These are phyloP conservation scores for Homarus gammarus DNA, from an alignment of 2,888 invertebrate genomes.

Conservation along the genomic window DNA sequence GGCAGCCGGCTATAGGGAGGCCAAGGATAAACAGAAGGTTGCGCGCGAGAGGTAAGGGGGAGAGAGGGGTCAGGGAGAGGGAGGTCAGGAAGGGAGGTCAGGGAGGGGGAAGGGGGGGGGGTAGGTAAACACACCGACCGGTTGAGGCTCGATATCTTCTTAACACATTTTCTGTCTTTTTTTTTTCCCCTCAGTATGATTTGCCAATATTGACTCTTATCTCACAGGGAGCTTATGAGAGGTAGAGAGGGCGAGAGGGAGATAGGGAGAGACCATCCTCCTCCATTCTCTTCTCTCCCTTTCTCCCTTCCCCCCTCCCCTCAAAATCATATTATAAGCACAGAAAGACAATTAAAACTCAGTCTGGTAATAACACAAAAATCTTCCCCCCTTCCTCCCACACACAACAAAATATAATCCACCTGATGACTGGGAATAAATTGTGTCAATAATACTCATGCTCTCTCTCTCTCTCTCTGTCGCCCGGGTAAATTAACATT, in stretches of 20 bases:
- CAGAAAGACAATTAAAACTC: too few relatives aligned
- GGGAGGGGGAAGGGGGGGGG: not conserved
- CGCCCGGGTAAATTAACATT: too few relatives aligned
- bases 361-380: too few relatives aligned
- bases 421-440: too few relatives aligned
- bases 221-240: not conserved
- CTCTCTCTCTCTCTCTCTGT: conserved; percentile 20
- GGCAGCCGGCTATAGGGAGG: not conserved
- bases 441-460: too few relatives aligned
- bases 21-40: not conserved
- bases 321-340: too few relatives aligned
- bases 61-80: too few relatives aligned
- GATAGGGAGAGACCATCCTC: too few relatives aligned
- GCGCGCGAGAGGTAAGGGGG: not conserved
- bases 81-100: too few relatives aligned
- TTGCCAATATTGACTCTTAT: not conserved
- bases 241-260: too few relatives aligned
- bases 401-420: too few relatives aligned
- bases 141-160: conserved; percentile 3
- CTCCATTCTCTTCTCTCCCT: conserved; percentile 6
- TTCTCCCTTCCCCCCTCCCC: conserved; percentile 9
- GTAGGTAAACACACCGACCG: not conserved
- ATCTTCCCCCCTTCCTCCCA: too few relatives aligned
- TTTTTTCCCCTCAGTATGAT: not conserved
- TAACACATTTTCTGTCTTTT: not conserved